Evolutionary conservation across 2,113 vertebrate genomes (phyloP).

Genomic region (Atractosteus spatula): DNA sequence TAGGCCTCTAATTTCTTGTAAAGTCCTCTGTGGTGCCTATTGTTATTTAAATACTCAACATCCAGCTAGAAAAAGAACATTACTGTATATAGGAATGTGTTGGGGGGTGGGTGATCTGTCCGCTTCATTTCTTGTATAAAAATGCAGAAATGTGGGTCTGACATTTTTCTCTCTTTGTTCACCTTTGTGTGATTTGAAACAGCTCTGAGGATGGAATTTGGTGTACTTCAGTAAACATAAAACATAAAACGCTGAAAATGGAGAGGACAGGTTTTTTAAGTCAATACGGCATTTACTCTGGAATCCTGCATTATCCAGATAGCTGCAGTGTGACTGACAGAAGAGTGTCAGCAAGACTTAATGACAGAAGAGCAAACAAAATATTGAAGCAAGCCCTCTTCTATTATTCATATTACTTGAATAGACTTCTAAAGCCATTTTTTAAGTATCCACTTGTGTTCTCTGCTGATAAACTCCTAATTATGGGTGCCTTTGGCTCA

Average conservation of each 20-base stretch:
- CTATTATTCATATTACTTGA: background rate
- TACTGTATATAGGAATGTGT: background rate
- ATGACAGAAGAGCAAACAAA: slow-evolving; percentile 5
- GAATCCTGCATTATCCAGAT: slow-evolving; percentile 13
- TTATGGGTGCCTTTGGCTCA: background rate
- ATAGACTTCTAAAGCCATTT: background rate
- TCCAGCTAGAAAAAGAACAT: background rate
- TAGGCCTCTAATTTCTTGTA: too few relatives aligned
- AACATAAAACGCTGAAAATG: slow-evolving; percentile 20
- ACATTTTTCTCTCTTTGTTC: too few relatives aligned
- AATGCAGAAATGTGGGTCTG: too few relatives aligned
- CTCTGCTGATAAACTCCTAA: slow-evolving; percentile 7
- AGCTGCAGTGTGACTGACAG: background rate
- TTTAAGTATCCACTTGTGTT: slow-evolving; percentile 13
- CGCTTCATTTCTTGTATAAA: too few relatives aligned
- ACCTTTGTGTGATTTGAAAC: too few relatives aligned
- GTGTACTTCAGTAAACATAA: background rate
- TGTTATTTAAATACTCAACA: too few relatives aligned
- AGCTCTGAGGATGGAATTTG: too few relatives aligned
- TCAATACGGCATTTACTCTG: slow-evolving; percentile 11
- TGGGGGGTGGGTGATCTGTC: too few relatives aligned
- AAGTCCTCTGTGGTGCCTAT: too few relatives aligned
- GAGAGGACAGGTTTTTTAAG: background rate
- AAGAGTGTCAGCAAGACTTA: slow-evolving; percentile 11
- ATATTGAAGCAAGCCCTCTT: background rate